Percentiles rank a stretch among this genome's conserved stretches.
Conservation (phyloP, 2,113 vertebrate genomes). For the Ammospiza nelsoni region DNA sequence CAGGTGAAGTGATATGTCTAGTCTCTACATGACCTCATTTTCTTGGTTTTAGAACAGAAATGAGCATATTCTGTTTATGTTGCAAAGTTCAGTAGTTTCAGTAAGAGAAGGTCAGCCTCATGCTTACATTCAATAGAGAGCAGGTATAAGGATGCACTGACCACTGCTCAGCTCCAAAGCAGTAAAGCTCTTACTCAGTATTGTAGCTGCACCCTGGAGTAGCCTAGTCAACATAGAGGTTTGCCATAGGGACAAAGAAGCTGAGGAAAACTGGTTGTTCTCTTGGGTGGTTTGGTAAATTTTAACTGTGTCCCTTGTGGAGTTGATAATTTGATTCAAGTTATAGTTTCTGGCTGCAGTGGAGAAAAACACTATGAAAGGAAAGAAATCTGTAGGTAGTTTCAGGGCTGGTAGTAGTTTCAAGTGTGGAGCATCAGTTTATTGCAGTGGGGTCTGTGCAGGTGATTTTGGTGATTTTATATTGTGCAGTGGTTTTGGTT, state of each 20-base stretch:
- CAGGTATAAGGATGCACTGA: neutral
- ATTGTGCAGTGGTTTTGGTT: neutral
- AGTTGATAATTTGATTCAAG: neutral
- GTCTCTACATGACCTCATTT: neutral
- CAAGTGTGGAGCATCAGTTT: neutral
- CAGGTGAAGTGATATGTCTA: neutral
- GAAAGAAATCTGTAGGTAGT: neutral
- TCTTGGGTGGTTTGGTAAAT: neutral
- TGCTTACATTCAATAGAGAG: fast-evolving
- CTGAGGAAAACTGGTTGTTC: neutral
- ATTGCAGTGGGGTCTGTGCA: neutral
- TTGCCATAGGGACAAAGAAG: neutral
- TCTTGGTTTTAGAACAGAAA: neutral
- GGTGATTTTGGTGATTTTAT: neutral
- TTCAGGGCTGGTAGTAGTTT: neutral
- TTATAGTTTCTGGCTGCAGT: neutral
- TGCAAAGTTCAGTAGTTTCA: neutral
- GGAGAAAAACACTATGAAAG: neutral
- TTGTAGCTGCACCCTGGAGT: neutral
- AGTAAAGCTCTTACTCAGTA: neutral
- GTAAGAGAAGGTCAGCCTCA: neutral
- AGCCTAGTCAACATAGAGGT: neutral
- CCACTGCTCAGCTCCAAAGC: neutral
- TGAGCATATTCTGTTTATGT: neutral
- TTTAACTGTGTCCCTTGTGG: neutral